Evolutionary conservation across 2,797 vertebrate genomes (phyloP), one percentile per base, ranked within the genome.

Genomic region (Allobates femoralis): DNA sequence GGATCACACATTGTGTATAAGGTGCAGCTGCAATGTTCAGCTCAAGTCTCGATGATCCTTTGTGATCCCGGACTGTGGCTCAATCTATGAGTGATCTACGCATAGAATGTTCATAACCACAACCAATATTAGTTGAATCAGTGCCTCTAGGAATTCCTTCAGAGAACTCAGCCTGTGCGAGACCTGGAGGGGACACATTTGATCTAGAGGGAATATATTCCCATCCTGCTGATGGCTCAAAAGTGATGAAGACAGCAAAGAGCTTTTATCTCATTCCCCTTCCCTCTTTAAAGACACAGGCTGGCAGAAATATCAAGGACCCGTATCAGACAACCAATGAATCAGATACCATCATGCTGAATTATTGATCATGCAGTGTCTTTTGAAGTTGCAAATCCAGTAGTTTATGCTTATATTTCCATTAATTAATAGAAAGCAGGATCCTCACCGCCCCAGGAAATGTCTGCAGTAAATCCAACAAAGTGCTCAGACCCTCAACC

Each of bases 241-340:
- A 66, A 80, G n/a, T 30, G 41, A 14, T 51, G 37, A 80, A 62
- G 53, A 41, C 16, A 32, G 60, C 21, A 28, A 80, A 66, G 62
- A 67, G 79, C 79, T 69, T 81, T 69, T 53, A 69, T 69, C 80
- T 32, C 30, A 67, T 71, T 19, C 41, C 62, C 19, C 37, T 41
- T 34, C 19, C 14, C 30, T 32, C 64, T 34, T 14, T n/a, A 79
- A 53, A 66, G 64, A 69, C 79, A 81, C 62, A 0, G 28, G 19
- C 26, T 34, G 62, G 46, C 67, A 81, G 32, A 53, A 51, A 66
- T 67, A 67, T 81, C 60, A 80, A 26, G 37, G 78, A 16, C 34
- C 19, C 62, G 19, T 26, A 50, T 50, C 8, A 46, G 77, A 64
- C 60, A 50, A 51, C 41, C 46, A 67, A 81, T 32, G 21, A 66